Base-by-base conservation (phyloP, 2,888 invertebrate species). In the Bugula neritina region DNA sequence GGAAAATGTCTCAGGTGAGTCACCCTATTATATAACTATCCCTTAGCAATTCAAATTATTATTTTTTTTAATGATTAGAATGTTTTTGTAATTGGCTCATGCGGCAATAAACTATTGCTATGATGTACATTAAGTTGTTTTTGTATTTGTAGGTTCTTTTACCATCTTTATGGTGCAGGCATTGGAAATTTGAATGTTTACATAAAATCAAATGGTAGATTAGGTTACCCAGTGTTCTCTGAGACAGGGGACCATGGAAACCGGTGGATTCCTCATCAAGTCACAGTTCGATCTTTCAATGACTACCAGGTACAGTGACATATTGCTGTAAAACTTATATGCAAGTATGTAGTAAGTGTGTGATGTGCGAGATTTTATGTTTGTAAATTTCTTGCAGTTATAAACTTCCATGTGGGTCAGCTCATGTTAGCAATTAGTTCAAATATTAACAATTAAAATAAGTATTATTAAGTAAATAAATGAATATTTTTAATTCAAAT, bases 1-100 rank as follows among this genome's bases (percentile, higher is more conserved):
- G 81, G 81, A 76, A 82, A 80, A 80, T 80, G 79, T 71, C 80
- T 80, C 71, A 79, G 1, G 76, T 75, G 21, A 78, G 78, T 55
- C 23, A 23, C 23, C 21, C 23, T 5, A 55, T 55, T 43, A 17
- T 43, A 57, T 57, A 5, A n/a, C 57, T 27, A 57, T 10, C 23
- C 23, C n/a, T 5, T 25, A 17, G 21, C 52, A 52, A 21, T 21
- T 21, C 52, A 17, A 52, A 21, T 52, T 17, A 21, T 52, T 52
- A 21, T 52, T 17, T 52, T 52, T 52, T 17, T 52, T 52, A 52
- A 52, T 52, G 52, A 52, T 21, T 52, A 21, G 21, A 52, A 52
- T 52, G 21, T 52, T 10, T 52, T 21, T 17, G n/a, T n/a, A n/a
- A n/a, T n/a, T n/a, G n/a, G n/a, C n/a, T n/a, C n/a, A n/a, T n/a